Percentiles rank a stretch among this genome's conserved stretches.
Conservation (phyloP, 2,113 vertebrate species). For the Alouatta palliata region DNA sequence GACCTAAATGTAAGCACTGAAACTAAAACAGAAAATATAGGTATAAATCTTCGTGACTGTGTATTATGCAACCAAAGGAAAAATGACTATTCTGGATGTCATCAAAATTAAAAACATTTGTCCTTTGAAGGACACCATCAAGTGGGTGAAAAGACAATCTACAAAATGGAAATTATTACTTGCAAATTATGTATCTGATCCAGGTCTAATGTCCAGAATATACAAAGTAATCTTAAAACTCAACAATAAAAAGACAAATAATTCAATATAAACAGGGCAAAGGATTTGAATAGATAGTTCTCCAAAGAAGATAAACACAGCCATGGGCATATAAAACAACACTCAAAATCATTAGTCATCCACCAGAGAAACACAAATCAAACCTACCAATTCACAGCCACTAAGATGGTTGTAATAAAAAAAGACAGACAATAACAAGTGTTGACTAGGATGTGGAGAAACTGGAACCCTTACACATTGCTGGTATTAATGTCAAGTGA, state of each 20-base stretch:
- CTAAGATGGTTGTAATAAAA: background rate
- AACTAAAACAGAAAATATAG: background rate
- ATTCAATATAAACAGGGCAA: background rate
- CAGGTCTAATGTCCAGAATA: background rate
- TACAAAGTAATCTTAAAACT: background rate
- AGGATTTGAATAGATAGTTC: background rate
- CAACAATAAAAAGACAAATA: background rate
- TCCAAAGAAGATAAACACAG: background rate
- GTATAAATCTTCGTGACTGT: background rate
- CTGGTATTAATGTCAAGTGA: background rate
- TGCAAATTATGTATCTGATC: background rate
- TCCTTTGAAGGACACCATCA: background rate
- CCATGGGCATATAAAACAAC: background rate
- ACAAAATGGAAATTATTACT: background rate
- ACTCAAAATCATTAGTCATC: background rate
- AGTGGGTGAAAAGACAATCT: background rate
- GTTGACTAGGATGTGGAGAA: background rate
- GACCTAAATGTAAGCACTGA: background rate
- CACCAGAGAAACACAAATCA: background rate
- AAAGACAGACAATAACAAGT: background rate
- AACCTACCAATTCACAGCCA: background rate
- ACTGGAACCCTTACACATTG: background rate
- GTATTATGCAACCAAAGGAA: background rate
- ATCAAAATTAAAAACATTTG: background rate
- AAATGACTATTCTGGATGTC: background rate